Evolutionary conservation across 2,113 vertebrate genomes (phyloP), one percentile per base, ranked within the genome.

Genomic region (Siniperca chuatsi): DNA sequence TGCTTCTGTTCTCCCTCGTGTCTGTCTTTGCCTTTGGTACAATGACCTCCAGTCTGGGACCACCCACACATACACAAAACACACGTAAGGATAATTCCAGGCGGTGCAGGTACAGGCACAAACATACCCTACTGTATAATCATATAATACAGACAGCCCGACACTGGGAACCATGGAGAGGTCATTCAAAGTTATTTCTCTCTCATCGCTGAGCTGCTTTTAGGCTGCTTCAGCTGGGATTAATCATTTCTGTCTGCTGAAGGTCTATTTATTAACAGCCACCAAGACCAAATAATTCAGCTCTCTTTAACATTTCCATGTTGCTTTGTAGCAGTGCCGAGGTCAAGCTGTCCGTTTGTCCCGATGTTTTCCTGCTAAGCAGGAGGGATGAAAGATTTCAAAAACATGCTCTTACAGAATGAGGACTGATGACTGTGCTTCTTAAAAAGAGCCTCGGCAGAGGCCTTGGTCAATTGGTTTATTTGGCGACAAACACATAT

Each of bases 131-230:
- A 37, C 35, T 37, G 35, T 37, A 1, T 57, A 23, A 65, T 20
- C 20, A 42, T 18, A 23, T 1, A 25, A 25, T 13, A 35, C n/a
- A 48, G 40, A 68, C 23, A 42, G 20, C 1, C 2, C 50, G 58
- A 20, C 8, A 13, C 25, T 21, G 54, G 70, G 70, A 71, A 74
- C 23, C 46, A 23, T 23, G 20, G 18, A 82, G 57, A 70, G 57
- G 75, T 42, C 69, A 69, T 25, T 57, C 66, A 78, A 82, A 50
- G 65, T n/a, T 65, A 50, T 72, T 33, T 29, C 29, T 55, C 46
- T 2, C 29, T 70, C 25, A 9, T 42, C 18, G 12, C 60, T 33
- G 55, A 46, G 48, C 48, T 50, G 48, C 16, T 18, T 54, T 15
- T 12, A 52, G 37, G 20, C 44, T 21, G 60, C 66, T 72, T 66